Base-by-base conservation (phyloP, 2,888 invertebrate species). In the Thalpophila matura region DNA sequence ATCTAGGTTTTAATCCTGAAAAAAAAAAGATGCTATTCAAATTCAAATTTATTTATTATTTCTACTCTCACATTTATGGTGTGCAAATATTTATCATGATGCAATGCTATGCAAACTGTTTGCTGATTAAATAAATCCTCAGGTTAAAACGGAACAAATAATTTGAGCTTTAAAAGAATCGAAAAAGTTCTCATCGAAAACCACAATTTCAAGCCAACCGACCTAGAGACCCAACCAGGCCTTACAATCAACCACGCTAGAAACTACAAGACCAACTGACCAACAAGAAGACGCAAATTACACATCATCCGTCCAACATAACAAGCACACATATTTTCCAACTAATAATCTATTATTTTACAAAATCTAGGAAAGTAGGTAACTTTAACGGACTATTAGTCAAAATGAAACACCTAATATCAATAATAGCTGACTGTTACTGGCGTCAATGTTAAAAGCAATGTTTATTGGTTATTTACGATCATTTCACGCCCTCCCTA, bases 381-480 rank as follows among this genome's bases (percentile, higher is more conserved):
- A 63, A 79, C 54, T 42, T 47, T 40, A 67, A 27, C 64, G 45
- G 53, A 46, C 51, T 65, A 77, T 80, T 74, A 77, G 46, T 51
- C 54, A 54, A 77, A 81, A 81, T 67, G 73, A 76, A 75, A 68
- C 55, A 49, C 43, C 56, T 82, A 81, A 83, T 84, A 77, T 79
- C 81, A 81, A 84, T 84, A 78, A 84, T 84, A 69, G 73, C 46
- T n/a, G 57, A 61, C 43, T 37, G 43, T 55, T 55, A 64, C 59
- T 53, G 54, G 67, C 56, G 56, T 55, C 40, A 60, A 68, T 40
- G 55, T 73, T 72, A 80, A 82, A 74, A 66, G 64, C 79, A 76
- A 80, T 82, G 79, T 84, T 85, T 80, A 81, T 71, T 56, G 59
- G 76, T 80, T 80, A 82, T 83, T 85, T 82, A 82, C 79, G 76